A percentile compares a stretch with the other conserved stretches of the same genome.
Evolutionary conservation across 1,140 invertebrate genomes (phyloP).

Genomic region (Drosophila albomicans): DNA sequence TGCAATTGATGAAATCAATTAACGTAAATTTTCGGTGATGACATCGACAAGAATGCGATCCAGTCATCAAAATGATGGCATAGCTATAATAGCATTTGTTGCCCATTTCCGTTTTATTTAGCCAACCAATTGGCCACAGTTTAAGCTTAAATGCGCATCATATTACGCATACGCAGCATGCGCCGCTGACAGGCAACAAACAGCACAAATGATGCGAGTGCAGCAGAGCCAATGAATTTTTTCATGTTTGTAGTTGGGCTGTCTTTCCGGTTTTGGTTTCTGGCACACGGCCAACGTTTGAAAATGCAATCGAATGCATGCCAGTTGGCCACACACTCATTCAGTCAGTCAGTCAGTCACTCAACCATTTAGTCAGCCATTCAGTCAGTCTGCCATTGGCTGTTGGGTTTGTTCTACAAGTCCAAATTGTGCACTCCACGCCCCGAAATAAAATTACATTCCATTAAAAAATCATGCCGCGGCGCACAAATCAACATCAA

Average conservation of each 20-base stretch:
- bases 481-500: constrained; percentile 78
- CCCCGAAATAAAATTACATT: constrained; percentile 70
- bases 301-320: constrained; percentile 74
- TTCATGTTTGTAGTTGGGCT: constrained; percentile 9
- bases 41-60: neutral
- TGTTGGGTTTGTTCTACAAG: constrained; percentile 22
- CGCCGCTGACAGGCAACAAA: neutral
- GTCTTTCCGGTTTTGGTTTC: constrained; percentile 45
- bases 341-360: constrained; percentile 26
- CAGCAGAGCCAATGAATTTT: constrained; percentile 51
- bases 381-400: constrained; percentile 15
- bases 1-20: neutral
- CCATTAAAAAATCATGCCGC: constrained; percentile 80
- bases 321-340: constrained; percentile 37
- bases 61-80: constrained; percentile 7
- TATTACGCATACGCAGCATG: constrained; percentile 53
- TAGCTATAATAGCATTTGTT: constrained; percentile 4
- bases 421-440: constrained; percentile 20
- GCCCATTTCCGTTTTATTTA: constrained; percentile 9
- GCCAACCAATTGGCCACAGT: constrained; percentile 41
- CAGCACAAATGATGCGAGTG: constrained; percentile 30
- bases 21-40: neutral
- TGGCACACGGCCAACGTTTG: constrained; percentile 67
- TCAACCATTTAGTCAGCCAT: constrained; percentile 24
- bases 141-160: constrained; percentile 40